Evolutionary conservation across 2,888 invertebrate species (phyloP), one percentile per base, ranked within the genome.

Genomic region (Yponomeuta cagnagella): DNA sequence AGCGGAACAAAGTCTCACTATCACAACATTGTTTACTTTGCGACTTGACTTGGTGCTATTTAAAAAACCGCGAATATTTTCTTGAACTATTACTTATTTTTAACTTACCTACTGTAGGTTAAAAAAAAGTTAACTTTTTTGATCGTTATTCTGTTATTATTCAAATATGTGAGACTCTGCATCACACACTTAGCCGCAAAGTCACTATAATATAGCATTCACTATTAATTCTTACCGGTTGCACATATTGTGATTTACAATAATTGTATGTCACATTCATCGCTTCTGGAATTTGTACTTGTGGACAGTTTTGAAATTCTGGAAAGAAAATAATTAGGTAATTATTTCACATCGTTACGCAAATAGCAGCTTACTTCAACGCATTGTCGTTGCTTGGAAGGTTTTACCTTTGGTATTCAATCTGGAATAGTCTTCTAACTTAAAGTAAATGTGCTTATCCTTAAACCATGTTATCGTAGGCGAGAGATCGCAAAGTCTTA

Each of bases 261-360:
- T 76, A 76, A 10, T 82, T 79, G 72, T 84, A 86, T 2, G 86
- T 90, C 10, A 78, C 77, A 72, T 90, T 90, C 63, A 86, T 77
- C 52, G 75, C 76, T 69, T 75, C 80, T 12, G 80, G 74, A 68
- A 82, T 76, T 66, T 82, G 79, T 48, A 76, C 72, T 10, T 75
- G 74, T 3, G 81, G 81, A 74, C 93, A 93, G n/a, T 78, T 79
- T 70, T 82, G 82, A 71, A 87, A 89, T 75, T 88, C 92, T 92
- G 85, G 15, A 31, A 85, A 88, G 37, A 71, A 72, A 72, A 72
- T 63, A 9, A 63, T 15, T 31, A 52, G 31, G 37, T 63, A 65
- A 30, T 10, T 43, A 43, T 6, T 43, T 15, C 63, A 15, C 63
- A 63, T 63, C 63, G 23, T 63, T 63, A n/a, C 23, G 15, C 63